phyloP scores from a whole-genome alignment of 1,140 invertebrate species.

The Cyrtorhinus lividipennis region DNA sequence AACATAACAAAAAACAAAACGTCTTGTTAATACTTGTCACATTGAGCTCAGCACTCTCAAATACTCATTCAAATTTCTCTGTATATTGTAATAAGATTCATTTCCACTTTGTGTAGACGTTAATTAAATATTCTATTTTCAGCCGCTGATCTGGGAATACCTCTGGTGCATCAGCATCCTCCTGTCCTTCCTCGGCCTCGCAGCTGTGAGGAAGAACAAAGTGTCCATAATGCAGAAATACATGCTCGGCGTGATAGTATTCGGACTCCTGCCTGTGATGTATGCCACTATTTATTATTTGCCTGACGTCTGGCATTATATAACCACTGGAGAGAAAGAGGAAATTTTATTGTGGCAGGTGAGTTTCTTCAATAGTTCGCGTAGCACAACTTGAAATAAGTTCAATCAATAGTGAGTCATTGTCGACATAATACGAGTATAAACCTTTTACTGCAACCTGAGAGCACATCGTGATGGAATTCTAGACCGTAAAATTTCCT shows the following conservation, averaged over 20 bases:
- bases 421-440: no score
- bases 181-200: conserved; percentile 72
- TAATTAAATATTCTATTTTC: no score
- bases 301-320: conserved; percentile 65
- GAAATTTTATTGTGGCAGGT: conserved; percentile 68
- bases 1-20: no score
- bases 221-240: conserved; percentile 63
- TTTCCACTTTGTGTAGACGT: no score
- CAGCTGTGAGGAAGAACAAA: conserved; percentile 71
- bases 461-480: no score
- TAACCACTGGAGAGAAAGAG: conserved; percentile 47
- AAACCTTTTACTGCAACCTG: no score
- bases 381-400: background rate
- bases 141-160: conserved; percentile 87
- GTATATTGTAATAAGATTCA: no score
- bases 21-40: no score
- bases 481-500: background rate
- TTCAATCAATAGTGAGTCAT: background rate
- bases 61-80: no score
- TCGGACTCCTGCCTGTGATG: conserved; percentile 66
- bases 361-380: conserved; percentile 23
- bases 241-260: conserved; percentile 58
- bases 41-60: no score
- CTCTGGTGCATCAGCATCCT: conserved; percentile 77
- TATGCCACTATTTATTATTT: conserved; percentile 72